Conservation (phyloP, 2,797 vertebrate genomes). For the Synaphobranchus kaupii region DNA sequence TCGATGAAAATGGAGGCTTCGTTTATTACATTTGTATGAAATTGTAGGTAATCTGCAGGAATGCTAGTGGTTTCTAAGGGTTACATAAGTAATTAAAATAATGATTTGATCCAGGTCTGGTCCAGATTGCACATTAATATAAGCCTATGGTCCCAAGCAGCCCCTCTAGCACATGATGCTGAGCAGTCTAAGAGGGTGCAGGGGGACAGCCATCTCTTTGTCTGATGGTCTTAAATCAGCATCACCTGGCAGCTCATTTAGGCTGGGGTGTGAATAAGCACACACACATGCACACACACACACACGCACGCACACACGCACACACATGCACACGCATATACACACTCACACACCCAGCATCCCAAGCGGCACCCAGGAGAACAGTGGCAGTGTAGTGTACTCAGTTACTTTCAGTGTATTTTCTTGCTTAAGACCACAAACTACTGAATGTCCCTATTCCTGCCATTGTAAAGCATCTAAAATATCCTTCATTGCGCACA, state of each 20-base stretch:
- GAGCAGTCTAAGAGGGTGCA: not conserved
- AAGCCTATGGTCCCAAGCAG: not conserved
- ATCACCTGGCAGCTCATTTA: constrained; percentile 1
- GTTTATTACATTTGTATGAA: constrained; percentile 11
- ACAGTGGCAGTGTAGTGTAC: too few relatives aligned
- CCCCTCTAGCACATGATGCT: not conserved
- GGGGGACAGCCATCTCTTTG: not conserved
- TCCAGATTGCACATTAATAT: not conserved
- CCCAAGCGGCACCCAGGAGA: too few relatives aligned
- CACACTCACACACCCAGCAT: too few relatives aligned
- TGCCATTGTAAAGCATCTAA: too few relatives aligned
- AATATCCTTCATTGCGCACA: too few relatives aligned
- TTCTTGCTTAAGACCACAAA: too few relatives aligned
- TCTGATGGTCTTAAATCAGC: not conserved
- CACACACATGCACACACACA: not conserved
- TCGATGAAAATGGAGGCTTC: not conserved
- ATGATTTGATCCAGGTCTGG: not conserved
- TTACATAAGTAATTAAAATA: not conserved
- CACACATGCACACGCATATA: too few relatives aligned
- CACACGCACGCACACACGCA: too few relatives aligned
- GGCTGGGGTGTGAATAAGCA: not conserved
- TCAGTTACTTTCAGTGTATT: too few relatives aligned
- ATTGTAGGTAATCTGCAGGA: not conserved
- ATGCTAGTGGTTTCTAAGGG: constrained; percentile 18
- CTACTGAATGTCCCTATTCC: too few relatives aligned